Evolutionary conservation across 2,888 invertebrate species (phyloP), one percentile per base, ranked within the genome.

Genomic region (Melanophora roralis): DNA sequence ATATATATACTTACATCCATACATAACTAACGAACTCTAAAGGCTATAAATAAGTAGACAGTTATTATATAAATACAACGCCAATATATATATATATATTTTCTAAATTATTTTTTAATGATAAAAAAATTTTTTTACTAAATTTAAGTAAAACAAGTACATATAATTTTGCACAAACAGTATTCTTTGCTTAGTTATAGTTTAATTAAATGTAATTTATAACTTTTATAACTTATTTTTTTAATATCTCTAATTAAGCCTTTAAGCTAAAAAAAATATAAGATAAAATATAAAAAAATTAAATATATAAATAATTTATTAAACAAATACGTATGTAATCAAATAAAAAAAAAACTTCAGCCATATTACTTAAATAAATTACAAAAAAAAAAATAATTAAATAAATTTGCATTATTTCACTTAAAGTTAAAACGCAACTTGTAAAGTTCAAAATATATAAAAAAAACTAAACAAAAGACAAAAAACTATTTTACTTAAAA

Each of bases 121-220:
- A 16, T 2, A 21, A 49, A 64, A 47, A 16, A 64, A 53, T 57
- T 55, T 49, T 12, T 47, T 32, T 59, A 4, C 5, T 38, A 21
- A 16, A 27, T 40, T 16, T 68, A 7, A 77, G 65, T 43, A 64
- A 69, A n/a, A n/a, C n/a, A n/a, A n/a, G n/a, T n/a, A 75, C 65
- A 72, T 9, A 36, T 36, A 36, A 9, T 72, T 80, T 78, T 76
- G 82, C 82, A 82, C 82, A 81, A 87, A 88, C 88, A 88, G 88
- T 86, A 88, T 86, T 86, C 78, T 83, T 86, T 87, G 85, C 83
- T 84, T 86, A 86, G 84, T 83, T 85, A 77, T 76, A 73, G 3
- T 72, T 53, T 55, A 64, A 72, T 36, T 12, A 60, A 76, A 57
- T 68, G 45, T 80, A 72, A 55, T 67, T 36, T 12, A 5, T 49